These are phyloP conservation scores for Epinephelus awoara DNA, from an alignment of 2,797 vertebrate genomes.

Conservation along the genomic window DNA sequence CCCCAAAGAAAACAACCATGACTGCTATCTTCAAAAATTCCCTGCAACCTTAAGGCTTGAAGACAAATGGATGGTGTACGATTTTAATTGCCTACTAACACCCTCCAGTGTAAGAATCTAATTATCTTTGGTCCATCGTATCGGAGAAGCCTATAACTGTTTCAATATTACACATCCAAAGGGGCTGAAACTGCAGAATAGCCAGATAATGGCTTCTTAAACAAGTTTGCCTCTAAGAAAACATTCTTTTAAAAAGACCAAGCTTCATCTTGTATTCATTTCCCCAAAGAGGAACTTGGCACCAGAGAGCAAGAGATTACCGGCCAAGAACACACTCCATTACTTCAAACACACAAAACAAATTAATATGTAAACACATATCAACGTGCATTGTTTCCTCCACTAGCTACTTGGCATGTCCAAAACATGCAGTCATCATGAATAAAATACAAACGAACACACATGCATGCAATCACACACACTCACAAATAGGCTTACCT, in stretches of 20 bases:
- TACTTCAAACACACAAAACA: slow-evolving; percentile 56
- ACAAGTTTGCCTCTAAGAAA: slow-evolving; percentile 84
- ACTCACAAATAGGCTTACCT: slow-evolving; percentile 51
- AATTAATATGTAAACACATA: slow-evolving; percentile 51
- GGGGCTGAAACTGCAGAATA: slow-evolving; percentile 87
- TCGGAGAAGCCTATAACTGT: slow-evolving; percentile 87
- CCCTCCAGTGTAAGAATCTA: slow-evolving; percentile 87
- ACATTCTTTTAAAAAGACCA: slow-evolving; percentile 77
- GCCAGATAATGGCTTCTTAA: slow-evolving; percentile 87
- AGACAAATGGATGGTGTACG: slow-evolving; percentile 88
- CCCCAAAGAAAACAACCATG: slow-evolving; percentile 79
- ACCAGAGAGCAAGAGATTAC: slow-evolving; percentile 72
- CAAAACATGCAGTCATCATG: slow-evolving; percentile 23
- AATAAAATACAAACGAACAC: not conserved
- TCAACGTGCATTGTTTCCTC: slow-evolving; percentile 35
- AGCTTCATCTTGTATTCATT: slow-evolving; percentile 83
- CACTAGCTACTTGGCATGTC: slow-evolving; percentile 3
- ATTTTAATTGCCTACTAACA: slow-evolving; percentile 88
- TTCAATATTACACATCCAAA: slow-evolving; percentile 87
- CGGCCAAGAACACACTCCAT: slow-evolving; percentile 69
- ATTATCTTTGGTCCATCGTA: slow-evolving; percentile 90
- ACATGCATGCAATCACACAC: not conserved
- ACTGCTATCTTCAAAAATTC: slow-evolving; percentile 81
- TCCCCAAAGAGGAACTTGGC: slow-evolving; percentile 78
- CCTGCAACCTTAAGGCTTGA: slow-evolving; percentile 82